Base-by-base conservation (phyloP, 2,888 invertebrate genomes). In the Ormyrus nitidulus region DNA sequence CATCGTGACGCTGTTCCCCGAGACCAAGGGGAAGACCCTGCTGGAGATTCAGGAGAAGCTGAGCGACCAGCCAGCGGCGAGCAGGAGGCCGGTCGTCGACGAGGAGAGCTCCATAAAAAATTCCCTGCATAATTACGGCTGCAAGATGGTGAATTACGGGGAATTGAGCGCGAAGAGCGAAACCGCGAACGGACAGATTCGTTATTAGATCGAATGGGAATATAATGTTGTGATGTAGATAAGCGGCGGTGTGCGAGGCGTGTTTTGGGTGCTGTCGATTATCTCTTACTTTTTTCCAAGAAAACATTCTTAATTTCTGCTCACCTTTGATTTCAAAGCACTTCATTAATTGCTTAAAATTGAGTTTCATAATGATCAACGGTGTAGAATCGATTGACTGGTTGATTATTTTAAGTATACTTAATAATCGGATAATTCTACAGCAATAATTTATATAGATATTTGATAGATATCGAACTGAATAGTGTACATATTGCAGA, bases 1-100 rank as follows among this genome's bases (percentile, higher is more conserved):
- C 91, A 93, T 94, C 0, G 90, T 94, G 78, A 93, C 94, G 84
- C 89, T 94, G 73, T 93, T 97, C 44, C 96, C 97, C 9, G 97
- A 97, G 92, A 97, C 97, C 0, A 96, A 96, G 91, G 97, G 96
- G 49, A 94, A 95, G 91, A 95, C 95, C 85, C 92, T 96, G 86
- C 94, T 94, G 86, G 94, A 97, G 91, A 97, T 97, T 83, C 95
- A 95, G 90, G 92, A 93, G 74, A 95, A 91, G 92, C 93, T 77
- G 93, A 93, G 86, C 91, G 94, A 58, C 6, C 6, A 3, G 7
- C n/a, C 11, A 48, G 49, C 7, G 51, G 5, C 46, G 46, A 10
- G 19, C 46, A n/a, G 7, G 10, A 2, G 49, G 9, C 49, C 8
- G 5, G 19, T 19, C n/a, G 51, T 13, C 48, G 65, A 65, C 49